These are phyloP conservation scores for Rhagoletis zephyria DNA, from an alignment of 1,140 invertebrate genomes.

Conservation along the genomic window DNA sequence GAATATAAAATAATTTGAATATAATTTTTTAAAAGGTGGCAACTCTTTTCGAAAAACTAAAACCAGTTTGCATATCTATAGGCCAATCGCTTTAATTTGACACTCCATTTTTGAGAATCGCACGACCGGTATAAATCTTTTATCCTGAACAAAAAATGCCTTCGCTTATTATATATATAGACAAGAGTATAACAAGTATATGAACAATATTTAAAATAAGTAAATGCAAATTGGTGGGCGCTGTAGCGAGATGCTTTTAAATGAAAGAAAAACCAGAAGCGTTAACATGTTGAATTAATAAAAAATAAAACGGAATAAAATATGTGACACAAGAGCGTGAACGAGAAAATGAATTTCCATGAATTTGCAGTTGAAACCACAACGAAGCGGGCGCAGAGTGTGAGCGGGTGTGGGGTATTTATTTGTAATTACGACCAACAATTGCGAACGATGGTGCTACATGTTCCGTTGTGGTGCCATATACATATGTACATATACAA, in stretches of 20 bases:
- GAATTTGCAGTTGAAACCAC: not conserved
- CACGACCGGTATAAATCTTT: too few species aligned
- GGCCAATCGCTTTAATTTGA: too few species aligned
- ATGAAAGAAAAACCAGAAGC: conserved; percentile 22
- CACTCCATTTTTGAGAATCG: too few species aligned
- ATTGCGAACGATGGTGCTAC: not conserved
- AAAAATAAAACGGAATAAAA: not conserved
- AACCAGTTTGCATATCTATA: too few species aligned
- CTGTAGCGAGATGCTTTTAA: not conserved
- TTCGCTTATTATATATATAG: too few species aligned
- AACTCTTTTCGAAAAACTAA: too few species aligned
- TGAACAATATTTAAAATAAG: too few species aligned
- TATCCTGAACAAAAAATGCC: too few species aligned
- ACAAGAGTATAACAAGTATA: too few species aligned
- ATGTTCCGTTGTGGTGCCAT: not conserved
- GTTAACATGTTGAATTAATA: conserved; percentile 14
- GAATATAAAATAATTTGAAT: too few species aligned
- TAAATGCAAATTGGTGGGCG: not conserved
- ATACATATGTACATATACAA: not conserved
- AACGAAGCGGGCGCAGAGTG: not conserved
- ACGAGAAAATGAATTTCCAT: not conserved
- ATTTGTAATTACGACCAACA: conserved; percentile 23
- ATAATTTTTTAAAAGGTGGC: too few species aligned
- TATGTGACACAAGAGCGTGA: not conserved
- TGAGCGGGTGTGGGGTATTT: not conserved